Evolutionary conservation across 1,140 invertebrate genomes (phyloP), one percentile per base, ranked within the genome.

Genomic region (Drosophila azteca): DNA sequence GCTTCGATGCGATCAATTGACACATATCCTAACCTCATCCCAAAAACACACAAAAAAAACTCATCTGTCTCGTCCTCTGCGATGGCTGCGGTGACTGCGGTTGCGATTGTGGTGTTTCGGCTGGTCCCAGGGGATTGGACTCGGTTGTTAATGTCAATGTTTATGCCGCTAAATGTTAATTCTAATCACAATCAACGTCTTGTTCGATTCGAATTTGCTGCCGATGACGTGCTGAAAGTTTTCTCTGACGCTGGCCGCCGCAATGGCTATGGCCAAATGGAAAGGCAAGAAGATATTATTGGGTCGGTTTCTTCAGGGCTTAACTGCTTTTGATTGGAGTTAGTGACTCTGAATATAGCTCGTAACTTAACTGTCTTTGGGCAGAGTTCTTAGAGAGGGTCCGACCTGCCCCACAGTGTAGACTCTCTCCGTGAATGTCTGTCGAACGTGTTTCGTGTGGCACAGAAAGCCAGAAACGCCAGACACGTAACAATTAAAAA

Each of bases 401-500:
- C 46, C 13, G 26, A 48, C 52, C 52, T 66, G 13, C n/a, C 26
- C 13, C 53, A 15, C 45, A 15, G 17, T 9, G n/a, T 24, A 15
- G 24, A 44, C 50, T 20, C 13, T n/a, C 50, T 46, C 26, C n/a
- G 2, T 22, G 31, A 4, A 1, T 4, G 22, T 20, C 17, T 43
- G 5, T 7, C 26, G 22, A 35, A 51, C 51, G 55, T 39, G 29
- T 29, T 46, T 48, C 58, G 31, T 65, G 71, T 65, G 71, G 48
- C 72, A 67, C 41, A 66, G 48, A 70, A 58, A 54, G 43, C 55
- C 17, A 20, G 17, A 20, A 20, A 44, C 55, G 64, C 52, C 22
- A 74, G 61, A 63, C 74, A 85, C 81, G 83, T 85, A 85, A 85
- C 82, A 85, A 88, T 87, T 85, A 87, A 87, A 84, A 87, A 66